A percentile compares a stretch with the other conserved stretches of the same genome.
phyloP scores from a whole-genome alignment of 2,797 vertebrate species.

The Clarias laeviceps region DNA sequence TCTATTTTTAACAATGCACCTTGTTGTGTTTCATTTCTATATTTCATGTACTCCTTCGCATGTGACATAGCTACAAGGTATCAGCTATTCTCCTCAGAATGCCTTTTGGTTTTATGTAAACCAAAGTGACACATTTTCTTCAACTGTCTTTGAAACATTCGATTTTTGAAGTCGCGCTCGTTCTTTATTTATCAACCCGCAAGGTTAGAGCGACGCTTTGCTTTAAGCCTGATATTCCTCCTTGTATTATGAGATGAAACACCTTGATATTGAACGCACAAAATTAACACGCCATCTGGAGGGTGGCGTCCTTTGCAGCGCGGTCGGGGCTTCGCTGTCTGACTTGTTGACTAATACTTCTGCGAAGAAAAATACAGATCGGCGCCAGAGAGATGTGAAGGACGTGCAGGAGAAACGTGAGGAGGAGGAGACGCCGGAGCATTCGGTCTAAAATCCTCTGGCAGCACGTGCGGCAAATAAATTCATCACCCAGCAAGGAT shows the following conservation, averaged over 20 bases:
- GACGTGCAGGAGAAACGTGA: conserved; percentile 59
- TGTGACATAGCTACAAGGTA: background rate
- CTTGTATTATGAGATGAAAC: conserved; percentile 79
- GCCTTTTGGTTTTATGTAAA: background rate
- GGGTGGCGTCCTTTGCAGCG: conserved; percentile 71
- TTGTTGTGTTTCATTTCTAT: background rate
- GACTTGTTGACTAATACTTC: conserved; percentile 76
- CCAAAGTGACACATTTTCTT: background rate
- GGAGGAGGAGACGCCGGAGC: conserved; percentile 39
- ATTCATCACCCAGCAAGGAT: conserved; percentile 75
- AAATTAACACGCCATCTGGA: conserved; percentile 80
- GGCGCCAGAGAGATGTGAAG: conserved; percentile 70
- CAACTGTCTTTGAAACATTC: background rate
- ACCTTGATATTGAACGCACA: conserved; percentile 76
- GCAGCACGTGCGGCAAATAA: conserved; percentile 66
- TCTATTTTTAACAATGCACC: background rate
- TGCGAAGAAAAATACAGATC: conserved; percentile 66
- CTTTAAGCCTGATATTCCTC: conserved; percentile 69
- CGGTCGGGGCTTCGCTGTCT: conserved; percentile 60
- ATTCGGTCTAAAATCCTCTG: conserved; percentile 64
- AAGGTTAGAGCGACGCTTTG: conserved; percentile 74
- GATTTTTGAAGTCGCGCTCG: conserved; percentile 37
- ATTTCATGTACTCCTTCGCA: background rate
- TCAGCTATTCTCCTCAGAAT: background rate
- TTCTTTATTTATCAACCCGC: conserved; percentile 44